Conservation (phyloP, 1,140 invertebrate genomes). For the Ceratosolen solmsi region DNA sequence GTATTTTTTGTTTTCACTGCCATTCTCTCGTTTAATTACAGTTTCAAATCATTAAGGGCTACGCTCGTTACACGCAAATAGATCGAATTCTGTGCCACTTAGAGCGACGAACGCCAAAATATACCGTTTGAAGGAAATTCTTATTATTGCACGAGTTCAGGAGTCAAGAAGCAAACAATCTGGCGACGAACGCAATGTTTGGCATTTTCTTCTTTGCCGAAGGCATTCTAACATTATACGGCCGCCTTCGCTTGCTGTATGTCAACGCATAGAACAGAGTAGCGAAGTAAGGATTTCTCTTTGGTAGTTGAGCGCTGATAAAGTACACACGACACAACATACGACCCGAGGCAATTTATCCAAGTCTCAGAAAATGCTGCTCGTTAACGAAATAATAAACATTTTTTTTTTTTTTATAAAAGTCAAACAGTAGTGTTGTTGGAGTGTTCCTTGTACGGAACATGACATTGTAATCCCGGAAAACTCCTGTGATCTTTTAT, state of each 20-base stretch:
- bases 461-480: not conserved
- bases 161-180: not conserved
- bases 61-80: no score
- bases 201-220: not conserved
- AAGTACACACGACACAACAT: not conserved
- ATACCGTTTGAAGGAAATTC: not conserved
- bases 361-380: not conserved
- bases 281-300: constrained; percentile 14
- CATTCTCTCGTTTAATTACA: no score
- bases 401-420: not conserved
- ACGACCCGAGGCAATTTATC: constrained; percentile 2
- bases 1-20: no score
- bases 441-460: not conserved
- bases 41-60: no score
- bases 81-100: no score
- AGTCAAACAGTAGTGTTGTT: not conserved
- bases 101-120: not conserved
- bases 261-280: not conserved
- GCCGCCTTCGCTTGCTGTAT: not conserved
- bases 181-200: not conserved
- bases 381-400: constrained; percentile 35
- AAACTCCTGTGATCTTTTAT: not conserved
- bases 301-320: not conserved
- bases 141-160: not conserved
- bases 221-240: not conserved